phyloP scores from a whole-genome alignment of 2,888 invertebrate genomes.

The Trissoscelio sp. region DNA sequence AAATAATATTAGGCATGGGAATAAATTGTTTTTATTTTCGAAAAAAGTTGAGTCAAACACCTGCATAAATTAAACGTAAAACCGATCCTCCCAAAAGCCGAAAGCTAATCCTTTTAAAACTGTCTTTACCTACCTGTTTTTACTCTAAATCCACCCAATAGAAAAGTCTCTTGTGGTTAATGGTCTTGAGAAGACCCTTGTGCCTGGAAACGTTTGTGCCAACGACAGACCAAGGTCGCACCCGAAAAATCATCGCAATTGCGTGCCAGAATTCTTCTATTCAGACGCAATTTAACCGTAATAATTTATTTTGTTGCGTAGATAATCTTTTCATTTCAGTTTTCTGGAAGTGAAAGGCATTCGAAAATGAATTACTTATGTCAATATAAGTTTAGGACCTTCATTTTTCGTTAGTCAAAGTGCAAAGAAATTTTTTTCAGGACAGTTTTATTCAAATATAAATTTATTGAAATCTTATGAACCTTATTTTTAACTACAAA shows the following conservation, averaged over 20 bases:
- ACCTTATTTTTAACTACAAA: no score
- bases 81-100: slow-evolving; percentile 32
- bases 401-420: no score
- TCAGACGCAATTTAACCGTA: slow-evolving; percentile 60
- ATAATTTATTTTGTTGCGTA: slow-evolving; percentile 56
- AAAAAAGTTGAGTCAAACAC: slow-evolving; percentile 30
- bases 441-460: no score
- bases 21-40: no score
- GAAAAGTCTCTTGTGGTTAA: slow-evolving; percentile 63
- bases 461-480: no score
- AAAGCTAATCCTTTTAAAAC: slow-evolving; percentile 63
- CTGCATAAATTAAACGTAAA: slow-evolving; percentile 60
- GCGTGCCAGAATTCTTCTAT: slow-evolving; percentile 50
- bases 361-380: not conserved
- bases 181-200: slow-evolving; percentile 35
- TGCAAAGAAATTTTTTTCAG: no score
- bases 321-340: slow-evolving; percentile 40
- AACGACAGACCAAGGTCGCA: slow-evolving; percentile 52
- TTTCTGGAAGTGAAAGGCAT: slow-evolving; percentile 28
- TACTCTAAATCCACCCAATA: slow-evolving; percentile 58
- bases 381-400: not conserved
- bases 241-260: slow-evolving; percentile 55
- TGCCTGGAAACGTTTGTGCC: slow-evolving; percentile 35
- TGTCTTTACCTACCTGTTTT: slow-evolving; percentile 63
- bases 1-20: no score